Evolutionary conservation across 2,797 vertebrate species (phyloP), one percentile per base, ranked within the genome.

Genomic region (Threskiornis aethiopicus): DNA sequence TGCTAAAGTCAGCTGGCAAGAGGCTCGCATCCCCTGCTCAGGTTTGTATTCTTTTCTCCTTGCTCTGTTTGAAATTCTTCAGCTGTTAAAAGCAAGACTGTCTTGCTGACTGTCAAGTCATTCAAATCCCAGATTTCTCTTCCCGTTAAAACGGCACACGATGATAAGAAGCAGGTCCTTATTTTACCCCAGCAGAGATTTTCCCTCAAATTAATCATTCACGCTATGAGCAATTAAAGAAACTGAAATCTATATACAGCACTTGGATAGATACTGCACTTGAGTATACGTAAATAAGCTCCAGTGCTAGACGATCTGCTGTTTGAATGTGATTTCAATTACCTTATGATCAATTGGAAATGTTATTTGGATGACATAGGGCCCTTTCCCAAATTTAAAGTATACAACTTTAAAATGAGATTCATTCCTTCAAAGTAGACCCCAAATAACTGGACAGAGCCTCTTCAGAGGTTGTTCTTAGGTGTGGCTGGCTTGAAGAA

Each of bases 141-240:
- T 84, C 39, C 65, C 41, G 44, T 92, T 96, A 90, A 89, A 97
- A 90, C 31, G 73, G 54, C 46, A 81, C 21, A 52, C 1, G 1
- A 70, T 73, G 75, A 89, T 66, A 87, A 78, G 49, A 93, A 96
- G 49, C 81, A 94, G 84, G 73, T 84, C 79, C 81, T 93, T 89
- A 52, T 90, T 96, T 62, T 54, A 95, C 18, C 51, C 47, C 64
- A 91, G 57, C 59, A 65, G 79, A 95, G 58, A 33, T 86, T 58
- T 72, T 41, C 69, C 72, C 62, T 96, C 89, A 93, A 91, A 93
- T 91, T 92, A 93, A 90, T 77, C 76, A 91, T 85, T 93, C 64
- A 72, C 7, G 2, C 80, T 61, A 46, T 44, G 13, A 95, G 71
- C 65, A 87, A 67, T 89, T 93, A 80, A 47, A 89, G 64, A 83